A percentile compares a stretch with the other conserved stretches of the same genome.
phyloP scores from a whole-genome alignment of 2,888 invertebrate species.

The Stenurella melanura region DNA sequence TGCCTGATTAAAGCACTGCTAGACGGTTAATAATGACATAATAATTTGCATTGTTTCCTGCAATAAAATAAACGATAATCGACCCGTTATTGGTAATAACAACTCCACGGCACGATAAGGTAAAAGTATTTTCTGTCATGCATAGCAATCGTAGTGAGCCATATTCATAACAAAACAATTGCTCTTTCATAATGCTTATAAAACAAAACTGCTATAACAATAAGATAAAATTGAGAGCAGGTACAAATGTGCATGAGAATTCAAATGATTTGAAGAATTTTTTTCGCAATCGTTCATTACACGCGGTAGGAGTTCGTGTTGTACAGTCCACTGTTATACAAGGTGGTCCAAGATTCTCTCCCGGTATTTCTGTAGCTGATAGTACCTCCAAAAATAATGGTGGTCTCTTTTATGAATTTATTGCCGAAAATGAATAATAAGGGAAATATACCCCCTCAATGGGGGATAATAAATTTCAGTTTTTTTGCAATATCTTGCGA shows the following conservation, averaged over 20 bases:
- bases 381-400: too few relatives aligned
- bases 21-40: background rate
- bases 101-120: background rate
- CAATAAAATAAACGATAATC: slow-evolving; percentile 10
- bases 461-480: too few relatives aligned
- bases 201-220: background rate
- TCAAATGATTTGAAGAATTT: background rate
- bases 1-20: background rate
- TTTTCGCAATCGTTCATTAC: too few relatives aligned
- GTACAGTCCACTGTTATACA: too few relatives aligned
- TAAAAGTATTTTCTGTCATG: background rate
- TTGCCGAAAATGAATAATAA: too few relatives aligned
- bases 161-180: background rate
- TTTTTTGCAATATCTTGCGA: too few relatives aligned
- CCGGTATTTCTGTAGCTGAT: too few relatives aligned
- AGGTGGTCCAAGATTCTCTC: too few relatives aligned
- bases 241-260: background rate
- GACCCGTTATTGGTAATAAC: background rate
- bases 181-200: background rate
- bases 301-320: too few relatives aligned
- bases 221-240: background rate
- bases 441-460: too few relatives aligned
- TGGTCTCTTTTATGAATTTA: too few relatives aligned
- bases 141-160: background rate
- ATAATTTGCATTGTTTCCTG: background rate